phyloP scores from a whole-genome alignment of 2,797 vertebrate genomes.

The Scarus forsteni region DNA sequence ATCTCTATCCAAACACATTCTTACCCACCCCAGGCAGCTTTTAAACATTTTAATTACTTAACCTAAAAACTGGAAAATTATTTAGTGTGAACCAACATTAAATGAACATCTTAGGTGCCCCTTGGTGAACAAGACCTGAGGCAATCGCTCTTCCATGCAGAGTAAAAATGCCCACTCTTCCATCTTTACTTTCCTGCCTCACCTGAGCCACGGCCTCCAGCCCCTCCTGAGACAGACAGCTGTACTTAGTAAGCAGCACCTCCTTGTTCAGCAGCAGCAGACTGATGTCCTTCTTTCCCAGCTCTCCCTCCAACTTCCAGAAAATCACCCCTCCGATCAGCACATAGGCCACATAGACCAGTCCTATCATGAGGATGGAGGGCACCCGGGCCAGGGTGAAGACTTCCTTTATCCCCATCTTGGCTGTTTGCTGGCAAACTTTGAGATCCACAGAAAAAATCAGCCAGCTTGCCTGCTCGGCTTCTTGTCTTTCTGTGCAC shows the following conservation, averaged over 20 bases:
- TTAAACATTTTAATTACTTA: too few species aligned
- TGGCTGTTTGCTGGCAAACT: background rate
- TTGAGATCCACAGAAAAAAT: background rate
- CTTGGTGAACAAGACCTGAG: too few species aligned
- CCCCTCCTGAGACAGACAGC: slow-evolving; percentile 76
- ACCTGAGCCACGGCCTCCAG: slow-evolving; percentile 79
- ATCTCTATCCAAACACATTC: too few species aligned
- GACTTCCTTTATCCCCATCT: slow-evolving; percentile 62
- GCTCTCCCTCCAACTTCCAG: slow-evolving; percentile 82
- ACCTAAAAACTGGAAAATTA: too few species aligned
- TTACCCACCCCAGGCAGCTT: too few species aligned
- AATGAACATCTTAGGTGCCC: too few species aligned
- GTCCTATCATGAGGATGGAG: slow-evolving; percentile 79
- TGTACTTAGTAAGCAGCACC: slow-evolving; percentile 60
- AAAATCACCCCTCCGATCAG: slow-evolving; percentile 83
- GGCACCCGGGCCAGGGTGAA: slow-evolving; percentile 61
- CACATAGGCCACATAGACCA: slow-evolving; percentile 79
- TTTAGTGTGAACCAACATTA: too few species aligned
- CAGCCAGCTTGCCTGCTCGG: slow-evolving; percentile 18
- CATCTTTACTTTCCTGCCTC: slow-evolving; percentile 24
- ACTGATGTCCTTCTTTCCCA: slow-evolving; percentile 54
- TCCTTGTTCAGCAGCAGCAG: slow-evolving; percentile 52
- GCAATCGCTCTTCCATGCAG: too few species aligned
- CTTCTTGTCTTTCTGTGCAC: slow-evolving; percentile 36
- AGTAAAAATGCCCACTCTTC: background rate